Evolutionary conservation across 64 coral and sea anemone genomes (phyloP).

Genomic region (Dendronephthya gigantea): DNA sequence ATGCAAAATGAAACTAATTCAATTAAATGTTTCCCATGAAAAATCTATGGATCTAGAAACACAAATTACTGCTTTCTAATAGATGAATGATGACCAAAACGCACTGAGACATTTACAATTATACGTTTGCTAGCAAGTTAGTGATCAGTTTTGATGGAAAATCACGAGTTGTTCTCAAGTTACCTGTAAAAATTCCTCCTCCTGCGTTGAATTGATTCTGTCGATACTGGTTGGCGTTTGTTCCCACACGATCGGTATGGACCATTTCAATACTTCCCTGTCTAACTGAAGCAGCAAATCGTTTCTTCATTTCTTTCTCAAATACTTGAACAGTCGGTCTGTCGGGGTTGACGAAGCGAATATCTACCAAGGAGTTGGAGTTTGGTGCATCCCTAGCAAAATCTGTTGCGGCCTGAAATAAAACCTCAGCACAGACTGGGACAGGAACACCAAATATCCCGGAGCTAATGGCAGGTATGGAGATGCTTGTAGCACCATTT

Average conservation of each 20-base stretch:
- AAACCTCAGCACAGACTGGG: slow-evolving; percentile 31
- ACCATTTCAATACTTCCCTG: background rate
- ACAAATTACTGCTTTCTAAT: no score
- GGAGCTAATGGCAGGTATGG: slow-evolving; percentile 54
- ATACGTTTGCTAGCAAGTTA: no score
- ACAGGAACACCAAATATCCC: slow-evolving; percentile 49
- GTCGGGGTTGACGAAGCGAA: slow-evolving; percentile 54
- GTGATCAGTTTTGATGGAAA: no score
- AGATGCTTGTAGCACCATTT: background rate
- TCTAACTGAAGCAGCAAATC: background rate
- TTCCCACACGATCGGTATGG: background rate
- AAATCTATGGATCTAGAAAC: no score
- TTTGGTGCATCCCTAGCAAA: background rate
- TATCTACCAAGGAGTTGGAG: slow-evolving; percentile 21
- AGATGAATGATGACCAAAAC: no score
- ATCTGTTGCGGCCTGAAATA: slow-evolving; percentile 25
- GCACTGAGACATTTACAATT: no score
- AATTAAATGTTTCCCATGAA: no score
- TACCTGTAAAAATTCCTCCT: no score
- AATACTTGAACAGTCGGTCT: slow-evolving; percentile 30
- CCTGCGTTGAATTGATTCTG: background rate
- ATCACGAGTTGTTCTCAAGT: no score
- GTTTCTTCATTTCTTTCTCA: slow-evolving; percentile 41
- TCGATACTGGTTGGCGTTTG: background rate
- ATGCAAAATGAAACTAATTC: no score